Evolutionary conservation across 35 echinoderm and acorn worm genomes (phyloP).

Genomic region (Amphiura filiformis): DNA sequence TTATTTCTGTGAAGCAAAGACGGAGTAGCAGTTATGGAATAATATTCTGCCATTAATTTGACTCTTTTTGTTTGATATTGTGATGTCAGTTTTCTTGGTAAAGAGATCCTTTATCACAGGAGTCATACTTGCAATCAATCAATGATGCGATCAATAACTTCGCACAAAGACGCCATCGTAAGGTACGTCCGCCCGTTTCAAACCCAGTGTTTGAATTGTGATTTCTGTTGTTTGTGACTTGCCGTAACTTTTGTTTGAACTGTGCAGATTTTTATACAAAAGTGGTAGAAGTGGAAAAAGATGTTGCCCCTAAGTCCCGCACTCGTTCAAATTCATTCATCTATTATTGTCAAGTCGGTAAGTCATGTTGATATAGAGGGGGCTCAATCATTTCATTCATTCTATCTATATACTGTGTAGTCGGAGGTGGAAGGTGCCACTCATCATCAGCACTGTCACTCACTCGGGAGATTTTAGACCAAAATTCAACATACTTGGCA

Average conservation of each 20-base stretch:
- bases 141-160: not conserved
- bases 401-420: no score
- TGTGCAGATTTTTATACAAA: conserved; percentile 11
- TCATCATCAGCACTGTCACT: no score
- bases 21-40: no score
- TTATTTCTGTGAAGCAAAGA: no score
- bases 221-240: not conserved
- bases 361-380: not conserved
- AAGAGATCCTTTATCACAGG: not conserved
- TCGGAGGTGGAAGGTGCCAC: no score
- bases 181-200: not conserved
- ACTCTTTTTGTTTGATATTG: not conserved
- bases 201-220: no score
- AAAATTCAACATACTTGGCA: no score
- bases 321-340: not conserved
- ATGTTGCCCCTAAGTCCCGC: no score
- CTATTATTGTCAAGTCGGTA: conserved; percentile 8
- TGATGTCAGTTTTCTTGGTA: not conserved
- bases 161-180: not conserved
- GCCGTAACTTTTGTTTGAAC: not conserved
- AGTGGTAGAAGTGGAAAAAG: not conserved
- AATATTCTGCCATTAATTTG: no score
- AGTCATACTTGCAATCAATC: not conserved
- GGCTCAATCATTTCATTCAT: no score
- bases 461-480: no score